Evolutionary conservation across 2,888 invertebrate genomes (phyloP), one percentile per base, ranked within the genome.

Genomic region (Rhopalosiphum nymphaeae): DNA sequence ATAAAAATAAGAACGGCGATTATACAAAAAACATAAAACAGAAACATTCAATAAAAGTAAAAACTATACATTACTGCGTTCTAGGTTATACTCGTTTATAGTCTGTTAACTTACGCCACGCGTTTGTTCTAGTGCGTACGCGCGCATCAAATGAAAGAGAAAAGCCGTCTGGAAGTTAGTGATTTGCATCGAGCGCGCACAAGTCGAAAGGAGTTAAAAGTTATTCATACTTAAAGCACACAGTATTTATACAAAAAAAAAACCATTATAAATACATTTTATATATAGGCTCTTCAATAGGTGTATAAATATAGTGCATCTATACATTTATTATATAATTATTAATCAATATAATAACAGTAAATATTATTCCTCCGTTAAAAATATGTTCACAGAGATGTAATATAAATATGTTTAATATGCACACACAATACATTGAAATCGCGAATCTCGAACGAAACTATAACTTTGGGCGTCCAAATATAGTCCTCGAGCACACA

Each of bases 121-220:
- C 29, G 91, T 91, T 53, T 78, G 92, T 88, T 89, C 88, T 88
- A 93, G 88, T 92, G 87, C 92, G 92, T 89, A 42, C 67, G 78
- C 67, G 84, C 29, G 56, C 36, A 85, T 85, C 94, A 42, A 94
- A 94, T 86, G 94, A 94, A 90, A 94, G 94, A 67, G 94, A 94
- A 94, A 94, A 91, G 85, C 46, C 44, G 85, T n/a, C 67, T 46
- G 56, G 89, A 93, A 89, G 92, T 89, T 26, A 13, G 25, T 78
- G 88, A 92, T 89, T 88, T 53, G 86, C 91, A 92, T 46, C 44
- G 46, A 42, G 29, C 57, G 57, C 21, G n/a, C 29, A 21, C n/a
- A n/a, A 67, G 57, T 57, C 29, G 11, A 61, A 57, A 78, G 21
- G 21, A 78, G 21, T 36, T 21, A 36, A 78, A 78, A 36, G 9